Conservation (phyloP, 2,113 vertebrate genomes). For the Holacanthus passer region DNA sequence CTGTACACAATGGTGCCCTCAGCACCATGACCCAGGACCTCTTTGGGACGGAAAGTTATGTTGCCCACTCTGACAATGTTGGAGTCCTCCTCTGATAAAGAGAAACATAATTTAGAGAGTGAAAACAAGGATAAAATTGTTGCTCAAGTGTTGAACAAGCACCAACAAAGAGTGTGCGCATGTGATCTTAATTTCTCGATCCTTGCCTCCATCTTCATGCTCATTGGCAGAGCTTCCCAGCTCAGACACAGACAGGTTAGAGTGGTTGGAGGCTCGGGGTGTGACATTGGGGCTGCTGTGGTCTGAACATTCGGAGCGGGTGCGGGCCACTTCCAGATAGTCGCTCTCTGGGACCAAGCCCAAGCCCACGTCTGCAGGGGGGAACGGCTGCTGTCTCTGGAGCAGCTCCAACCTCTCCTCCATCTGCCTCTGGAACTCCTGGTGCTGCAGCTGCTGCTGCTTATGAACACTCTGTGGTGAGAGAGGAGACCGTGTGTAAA, state of each 20-base stretch:
- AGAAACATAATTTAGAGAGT: neutral
- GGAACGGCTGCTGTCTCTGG: conserved; percentile 92
- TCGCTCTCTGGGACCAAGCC: conserved; percentile 81
- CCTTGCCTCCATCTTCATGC: conserved; percentile 90
- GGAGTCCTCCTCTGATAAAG: conserved; percentile 86
- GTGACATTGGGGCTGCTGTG: conserved; percentile 93
- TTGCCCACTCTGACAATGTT: conserved; percentile 91
- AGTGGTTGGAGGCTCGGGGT: conserved; percentile 94
- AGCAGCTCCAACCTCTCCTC: conserved; percentile 93
- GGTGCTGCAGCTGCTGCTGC: conserved; percentile 94
- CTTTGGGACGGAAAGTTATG: conserved; percentile 92
- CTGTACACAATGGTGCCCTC: conserved; percentile 98
- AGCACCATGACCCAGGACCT: conserved; percentile 94
- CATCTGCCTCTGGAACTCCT: conserved; percentile 92
- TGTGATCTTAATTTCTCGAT: neutral
- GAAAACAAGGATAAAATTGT: neutral
- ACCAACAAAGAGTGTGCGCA: neutral
- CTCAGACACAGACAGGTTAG: conserved; percentile 89
- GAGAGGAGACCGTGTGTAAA: conserved; percentile 8
- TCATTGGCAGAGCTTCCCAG: conserved; percentile 86
- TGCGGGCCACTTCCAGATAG: conserved; percentile 84
- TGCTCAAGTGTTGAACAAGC: neutral
- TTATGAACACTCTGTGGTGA: conserved; percentile 88
- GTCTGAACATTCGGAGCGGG: conserved; percentile 89
- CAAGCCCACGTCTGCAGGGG: conserved; percentile 80